Conservation (phyloP, 2,888 invertebrate genomes). For the Pharmacophagus antenor region DNA sequence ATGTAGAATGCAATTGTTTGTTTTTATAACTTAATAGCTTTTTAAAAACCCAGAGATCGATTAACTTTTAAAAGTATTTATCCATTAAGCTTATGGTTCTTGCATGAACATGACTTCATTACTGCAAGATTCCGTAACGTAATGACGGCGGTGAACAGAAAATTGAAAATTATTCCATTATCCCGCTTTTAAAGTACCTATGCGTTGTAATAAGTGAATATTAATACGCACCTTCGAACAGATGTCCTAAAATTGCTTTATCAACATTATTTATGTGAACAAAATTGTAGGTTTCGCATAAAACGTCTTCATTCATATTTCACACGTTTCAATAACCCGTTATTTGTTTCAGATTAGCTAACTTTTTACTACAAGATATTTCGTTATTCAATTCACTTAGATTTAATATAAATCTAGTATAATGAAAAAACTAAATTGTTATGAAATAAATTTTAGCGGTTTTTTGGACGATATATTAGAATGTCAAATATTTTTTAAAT, state of each 20-base stretch:
- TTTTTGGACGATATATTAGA: not conserved
- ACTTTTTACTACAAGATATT: conserved; percentile 27
- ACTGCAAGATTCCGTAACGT: conserved; percentile 43
- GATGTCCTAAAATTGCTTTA: conserved; percentile 30
- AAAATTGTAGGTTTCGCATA: conserved; percentile 25
- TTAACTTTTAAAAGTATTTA: conserved; percentile 73
- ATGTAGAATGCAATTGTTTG: too few species aligned
- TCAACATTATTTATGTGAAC: conserved; percentile 25
- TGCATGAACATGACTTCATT: conserved; percentile 65
- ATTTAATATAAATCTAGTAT: conserved; percentile 15
- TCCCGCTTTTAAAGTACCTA: conserved; percentile 16
- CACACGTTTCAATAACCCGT: conserved; percentile 21
- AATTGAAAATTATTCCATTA: conserved; percentile 30
- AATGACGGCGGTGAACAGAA: conserved; percentile 35
- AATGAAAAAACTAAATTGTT: conserved; percentile 17
- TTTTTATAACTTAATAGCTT: not conserved
- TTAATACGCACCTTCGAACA: conserved; percentile 27
- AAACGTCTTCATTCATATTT: conserved; percentile 30
- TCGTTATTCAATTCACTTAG: conserved; percentile 15
- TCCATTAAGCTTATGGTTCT: conserved; percentile 68
- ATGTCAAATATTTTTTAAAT: not conserved
- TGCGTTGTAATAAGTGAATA: conserved; percentile 19
- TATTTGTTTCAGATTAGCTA: conserved; percentile 29
- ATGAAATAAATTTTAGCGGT: not conserved
- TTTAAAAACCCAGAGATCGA: conserved; percentile 51